phyloP scores from a whole-genome alignment of 92 coral and sea anemone genomes.

The Micromussa lordhowensis region DNA sequence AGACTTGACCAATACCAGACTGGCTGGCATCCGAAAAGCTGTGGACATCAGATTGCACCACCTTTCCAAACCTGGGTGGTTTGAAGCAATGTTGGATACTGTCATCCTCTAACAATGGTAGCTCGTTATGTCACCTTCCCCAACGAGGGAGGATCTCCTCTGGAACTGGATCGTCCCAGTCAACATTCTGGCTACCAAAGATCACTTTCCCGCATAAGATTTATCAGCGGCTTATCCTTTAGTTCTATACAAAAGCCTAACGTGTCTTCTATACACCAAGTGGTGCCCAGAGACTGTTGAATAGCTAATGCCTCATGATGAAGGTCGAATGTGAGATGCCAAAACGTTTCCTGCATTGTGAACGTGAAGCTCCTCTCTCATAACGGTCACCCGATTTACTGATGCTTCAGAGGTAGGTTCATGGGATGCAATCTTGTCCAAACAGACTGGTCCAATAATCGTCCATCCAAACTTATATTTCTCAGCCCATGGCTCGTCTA shows the following conservation, averaged over 20 bases:
- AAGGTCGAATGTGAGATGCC: neutral
- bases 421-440: slow-evolving; percentile 1
- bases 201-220: slow-evolving; percentile 37
- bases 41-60: too few species aligned
- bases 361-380: slow-evolving; percentile 49
- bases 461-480: slow-evolving; percentile 69
- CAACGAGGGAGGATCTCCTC: slow-evolving; percentile 28
- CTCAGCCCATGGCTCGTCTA: slow-evolving; percentile 48
- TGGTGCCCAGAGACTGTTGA: slow-evolving; percentile 51
- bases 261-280: slow-evolving; percentile 52
- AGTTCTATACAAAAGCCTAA: slow-evolving; percentile 14
- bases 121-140: slow-evolving; percentile 39
- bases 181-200: slow-evolving; percentile 37
- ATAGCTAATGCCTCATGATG: slow-evolving; percentile 43
- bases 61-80: too few species aligned
- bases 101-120: too few species aligned
- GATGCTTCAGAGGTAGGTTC: slow-evolving; percentile 12
- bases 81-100: too few species aligned
- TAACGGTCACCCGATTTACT: too few species aligned
- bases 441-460: slow-evolving; percentile 73
- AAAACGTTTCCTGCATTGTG: too few species aligned
- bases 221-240: too few species aligned
- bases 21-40: too few species aligned
- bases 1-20: too few species aligned
- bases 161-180: slow-evolving; percentile 15